phyloP scores from a whole-genome alignment of 2,888 invertebrate genomes.

The Heliconius cydno region DNA sequence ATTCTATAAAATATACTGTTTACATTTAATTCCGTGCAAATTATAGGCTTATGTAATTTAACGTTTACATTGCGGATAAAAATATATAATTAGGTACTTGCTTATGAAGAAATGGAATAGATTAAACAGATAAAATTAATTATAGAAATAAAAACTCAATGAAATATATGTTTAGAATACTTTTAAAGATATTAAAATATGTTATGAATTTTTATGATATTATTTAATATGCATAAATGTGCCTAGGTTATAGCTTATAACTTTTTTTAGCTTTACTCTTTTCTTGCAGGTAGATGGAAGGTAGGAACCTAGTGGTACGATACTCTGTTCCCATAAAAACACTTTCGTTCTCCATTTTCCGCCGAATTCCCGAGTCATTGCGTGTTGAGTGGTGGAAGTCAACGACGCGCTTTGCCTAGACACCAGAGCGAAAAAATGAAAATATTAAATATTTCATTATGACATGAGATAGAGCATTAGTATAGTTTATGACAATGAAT shows the following conservation, averaged over 20 bases:
- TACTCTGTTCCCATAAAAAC: too few species aligned
- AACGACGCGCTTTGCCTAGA: too few species aligned
- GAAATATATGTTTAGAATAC: background rate
- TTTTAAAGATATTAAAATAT: background rate
- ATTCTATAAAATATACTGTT: background rate
- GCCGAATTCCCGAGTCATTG: too few species aligned
- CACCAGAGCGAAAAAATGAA: too few species aligned
- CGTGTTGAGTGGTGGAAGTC: too few species aligned
- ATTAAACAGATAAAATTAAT: constrained; percentile 1
- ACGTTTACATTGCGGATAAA: background rate
- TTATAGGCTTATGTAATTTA: background rate
- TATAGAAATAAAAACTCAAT: background rate
- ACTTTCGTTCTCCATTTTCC: too few species aligned
- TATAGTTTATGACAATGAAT: background rate
- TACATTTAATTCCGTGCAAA: background rate
- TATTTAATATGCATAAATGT: too few species aligned
- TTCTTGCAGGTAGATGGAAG: too few species aligned
- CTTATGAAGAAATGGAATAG: background rate
- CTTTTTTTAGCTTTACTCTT: too few species aligned
- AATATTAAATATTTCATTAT: too few species aligned
- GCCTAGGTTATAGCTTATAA: too few species aligned
- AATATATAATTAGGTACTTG: background rate
- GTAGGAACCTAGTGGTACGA: too few species aligned
- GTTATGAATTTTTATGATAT: background rate
- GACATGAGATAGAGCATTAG: background rate